Conservation (phyloP, 2,113 vertebrate species). For the Macaca nemestrina region DNA sequence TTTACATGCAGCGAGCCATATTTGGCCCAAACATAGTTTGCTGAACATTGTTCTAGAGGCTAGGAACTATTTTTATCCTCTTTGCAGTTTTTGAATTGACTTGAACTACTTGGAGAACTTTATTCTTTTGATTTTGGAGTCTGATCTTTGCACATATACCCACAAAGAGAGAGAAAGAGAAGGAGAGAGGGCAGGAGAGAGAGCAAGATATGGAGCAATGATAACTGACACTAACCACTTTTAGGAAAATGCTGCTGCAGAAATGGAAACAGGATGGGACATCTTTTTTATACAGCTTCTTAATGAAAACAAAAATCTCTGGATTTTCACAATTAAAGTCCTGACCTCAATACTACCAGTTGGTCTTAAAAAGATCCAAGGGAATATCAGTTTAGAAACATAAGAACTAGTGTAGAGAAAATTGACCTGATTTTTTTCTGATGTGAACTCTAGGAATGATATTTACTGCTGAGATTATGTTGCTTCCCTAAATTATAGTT, state of each 20-base stretch:
- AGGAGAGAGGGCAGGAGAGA: background rate
- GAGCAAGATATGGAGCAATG: background rate
- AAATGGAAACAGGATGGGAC: background rate
- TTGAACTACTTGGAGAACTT: background rate
- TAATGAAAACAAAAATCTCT: conserved; percentile 29
- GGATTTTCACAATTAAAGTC: background rate
- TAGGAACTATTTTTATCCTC: background rate
- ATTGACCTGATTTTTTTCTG: background rate
- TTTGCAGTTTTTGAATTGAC: background rate
- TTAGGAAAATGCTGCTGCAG: background rate
- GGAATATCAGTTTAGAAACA: background rate
- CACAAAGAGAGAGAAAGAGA: background rate
- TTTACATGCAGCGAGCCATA: background rate
- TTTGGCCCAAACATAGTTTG: background rate
- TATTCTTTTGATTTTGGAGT: background rate
- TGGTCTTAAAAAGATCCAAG: conserved; percentile 39
- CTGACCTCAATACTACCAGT: background rate
- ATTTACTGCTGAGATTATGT: conserved; percentile 20
- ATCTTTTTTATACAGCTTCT: background rate
- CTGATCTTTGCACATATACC: background rate
- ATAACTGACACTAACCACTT: background rate
- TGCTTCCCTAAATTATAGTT: conserved; percentile 21
- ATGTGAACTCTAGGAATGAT: background rate
- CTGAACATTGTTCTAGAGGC: background rate
- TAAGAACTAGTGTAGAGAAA: background rate